Conservation (phyloP, 2,888 invertebrate species). For the Cryptocephalus moraei region DNA sequence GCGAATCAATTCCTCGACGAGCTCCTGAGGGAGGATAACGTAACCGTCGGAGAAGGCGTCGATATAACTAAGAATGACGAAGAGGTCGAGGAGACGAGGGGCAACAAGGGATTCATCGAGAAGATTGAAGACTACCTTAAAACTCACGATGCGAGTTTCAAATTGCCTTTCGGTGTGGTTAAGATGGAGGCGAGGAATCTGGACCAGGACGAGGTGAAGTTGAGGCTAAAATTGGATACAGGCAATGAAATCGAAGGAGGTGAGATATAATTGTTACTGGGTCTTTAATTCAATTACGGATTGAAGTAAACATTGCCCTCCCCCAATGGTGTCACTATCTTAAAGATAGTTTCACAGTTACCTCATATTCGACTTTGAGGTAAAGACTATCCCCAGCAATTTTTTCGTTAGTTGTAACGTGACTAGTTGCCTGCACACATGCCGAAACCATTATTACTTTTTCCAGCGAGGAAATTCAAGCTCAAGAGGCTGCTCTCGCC, state of each 20-base stretch:
- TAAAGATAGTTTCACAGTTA: too few species aligned
- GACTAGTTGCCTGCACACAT: not conserved
- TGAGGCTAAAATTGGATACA: constrained; percentile 54
- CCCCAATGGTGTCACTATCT: too few species aligned
- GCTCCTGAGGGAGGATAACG: constrained; percentile 64
- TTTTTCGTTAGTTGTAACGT: too few species aligned
- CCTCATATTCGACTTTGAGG: too few species aligned
- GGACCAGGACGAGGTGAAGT: constrained; percentile 60
- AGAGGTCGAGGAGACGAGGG: constrained; percentile 44
- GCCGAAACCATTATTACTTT: not conserved
- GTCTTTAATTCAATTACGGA: not conserved
- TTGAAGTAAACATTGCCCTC: too few species aligned
- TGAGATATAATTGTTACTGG: constrained; percentile 6
- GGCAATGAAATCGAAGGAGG: constrained; percentile 30
- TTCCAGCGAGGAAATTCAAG: constrained; percentile 45
- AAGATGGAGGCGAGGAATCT: constrained; percentile 67
- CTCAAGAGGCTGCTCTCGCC: constrained; percentile 80
- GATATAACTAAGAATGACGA: constrained; percentile 54
- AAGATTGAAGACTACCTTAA: constrained; percentile 61
- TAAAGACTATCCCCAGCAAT: too few species aligned
- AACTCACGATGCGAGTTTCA: constrained; percentile 67
- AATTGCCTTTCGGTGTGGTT: constrained; percentile 63
- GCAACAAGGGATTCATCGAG: constrained; percentile 45
- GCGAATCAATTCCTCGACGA: constrained; percentile 45
- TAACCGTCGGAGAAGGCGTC: constrained; percentile 30